Conservation (phyloP, 2,888 invertebrate species). For the Urechis unicinctus region DNA sequence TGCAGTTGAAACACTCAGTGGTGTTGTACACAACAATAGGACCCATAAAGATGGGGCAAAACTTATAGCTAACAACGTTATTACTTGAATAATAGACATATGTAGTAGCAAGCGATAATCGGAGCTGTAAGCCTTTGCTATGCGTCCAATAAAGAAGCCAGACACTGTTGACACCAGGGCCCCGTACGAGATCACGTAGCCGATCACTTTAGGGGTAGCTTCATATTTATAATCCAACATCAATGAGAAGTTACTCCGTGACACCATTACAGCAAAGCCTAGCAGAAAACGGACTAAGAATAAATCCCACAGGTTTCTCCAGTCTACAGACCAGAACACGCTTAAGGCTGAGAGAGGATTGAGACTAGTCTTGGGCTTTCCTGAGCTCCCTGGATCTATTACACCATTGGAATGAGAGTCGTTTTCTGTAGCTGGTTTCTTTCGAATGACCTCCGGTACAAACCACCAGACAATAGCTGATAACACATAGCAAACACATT, state of each 20-base stretch:
- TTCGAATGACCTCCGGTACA: too few species aligned
- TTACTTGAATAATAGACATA: conserved; percentile 27
- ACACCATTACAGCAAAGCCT: conserved; percentile 42
- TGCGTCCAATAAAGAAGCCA: conserved; percentile 38
- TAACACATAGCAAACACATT: background rate
- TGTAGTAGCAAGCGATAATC: conserved; percentile 30
- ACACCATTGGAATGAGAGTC: too few species aligned
- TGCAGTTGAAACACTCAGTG: conserved; percentile 38
- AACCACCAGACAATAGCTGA: conserved; percentile 11
- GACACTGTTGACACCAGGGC: conserved; percentile 35
- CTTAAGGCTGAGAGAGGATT: background rate
- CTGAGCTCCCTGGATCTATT: too few species aligned
- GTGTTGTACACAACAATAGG: conserved; percentile 29
- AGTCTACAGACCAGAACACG: conserved; percentile 21
- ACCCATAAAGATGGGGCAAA: conserved; percentile 28
- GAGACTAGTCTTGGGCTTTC: background rate
- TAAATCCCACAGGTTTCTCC: conserved; percentile 43
- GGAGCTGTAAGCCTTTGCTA: conserved; percentile 30
- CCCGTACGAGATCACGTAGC: conserved; percentile 45
- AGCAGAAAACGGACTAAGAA: conserved; percentile 44
- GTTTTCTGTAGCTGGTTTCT: too few species aligned
- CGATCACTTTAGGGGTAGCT: conserved; percentile 32
- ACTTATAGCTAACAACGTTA: conserved; percentile 21
- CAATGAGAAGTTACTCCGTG: conserved; percentile 40
- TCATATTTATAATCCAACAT: conserved; percentile 35